Evolutionary conservation across 2,797 vertebrate species (phyloP).

Genomic region (Rhynchotus rufescens): DNA sequence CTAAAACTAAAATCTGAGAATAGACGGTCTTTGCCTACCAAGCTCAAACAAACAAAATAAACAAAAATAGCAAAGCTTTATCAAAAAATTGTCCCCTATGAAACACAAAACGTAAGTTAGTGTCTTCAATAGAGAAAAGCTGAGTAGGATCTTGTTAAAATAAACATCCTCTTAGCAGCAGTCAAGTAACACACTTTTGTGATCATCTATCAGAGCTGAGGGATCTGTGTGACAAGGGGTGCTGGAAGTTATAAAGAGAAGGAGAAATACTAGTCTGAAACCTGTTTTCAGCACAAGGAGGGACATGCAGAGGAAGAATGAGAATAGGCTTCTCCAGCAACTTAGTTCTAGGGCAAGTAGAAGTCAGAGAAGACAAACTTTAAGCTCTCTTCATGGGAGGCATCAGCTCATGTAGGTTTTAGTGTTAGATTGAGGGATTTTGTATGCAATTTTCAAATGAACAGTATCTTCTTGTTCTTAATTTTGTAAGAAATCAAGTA

Average conservation of each 20-base stretch:
- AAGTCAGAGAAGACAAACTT: not conserved
- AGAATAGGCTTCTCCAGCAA: not conserved
- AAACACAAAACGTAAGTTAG: not conserved
- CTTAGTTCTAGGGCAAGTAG: not conserved
- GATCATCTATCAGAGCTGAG: not conserved
- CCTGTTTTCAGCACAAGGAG: not conserved
- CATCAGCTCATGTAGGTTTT: not conserved
- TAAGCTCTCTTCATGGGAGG: not conserved
- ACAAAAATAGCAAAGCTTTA: not conserved
- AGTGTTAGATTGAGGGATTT: not conserved
- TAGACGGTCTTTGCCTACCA: not conserved
- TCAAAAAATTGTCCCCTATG: not conserved
- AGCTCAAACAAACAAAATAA: not conserved
- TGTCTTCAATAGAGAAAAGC: not conserved
- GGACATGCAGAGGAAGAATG: not conserved
- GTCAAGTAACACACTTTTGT: not conserved
- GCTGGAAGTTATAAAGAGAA: not conserved
- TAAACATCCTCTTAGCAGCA: not conserved
- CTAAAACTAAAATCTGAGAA: not conserved
- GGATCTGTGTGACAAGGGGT: not conserved
- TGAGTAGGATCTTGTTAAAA: not conserved
- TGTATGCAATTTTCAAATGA: not conserved
- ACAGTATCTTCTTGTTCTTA: not conserved
- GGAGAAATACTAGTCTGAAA: not conserved
- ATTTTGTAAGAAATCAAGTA: not conserved